phyloP scores from a whole-genome alignment of 23 tunicate species.

The Pegea sp. region DNA sequence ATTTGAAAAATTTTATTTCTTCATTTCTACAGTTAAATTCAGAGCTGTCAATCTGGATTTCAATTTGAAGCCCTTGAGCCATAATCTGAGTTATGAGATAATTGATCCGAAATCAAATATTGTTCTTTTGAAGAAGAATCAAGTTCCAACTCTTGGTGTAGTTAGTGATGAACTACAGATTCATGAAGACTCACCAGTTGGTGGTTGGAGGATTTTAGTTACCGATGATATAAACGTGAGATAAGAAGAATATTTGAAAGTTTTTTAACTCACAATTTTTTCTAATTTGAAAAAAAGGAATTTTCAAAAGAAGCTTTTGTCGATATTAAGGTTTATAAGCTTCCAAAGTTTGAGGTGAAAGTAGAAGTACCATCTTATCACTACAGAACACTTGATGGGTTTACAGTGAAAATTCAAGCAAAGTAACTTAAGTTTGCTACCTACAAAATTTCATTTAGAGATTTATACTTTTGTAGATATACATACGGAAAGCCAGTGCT shows the following conservation, averaged over 20 bases:
- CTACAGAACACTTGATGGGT: slow-evolving; percentile 14
- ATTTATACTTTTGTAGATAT: too few species aligned
- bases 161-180: slow-evolving; percentile 55
- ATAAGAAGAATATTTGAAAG: too few species aligned
- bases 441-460: too few species aligned
- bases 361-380: slow-evolving; percentile 18
- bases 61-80: slow-evolving; percentile 30
- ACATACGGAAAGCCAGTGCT: slow-evolving; percentile 1
- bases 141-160: slow-evolving; percentile 27
- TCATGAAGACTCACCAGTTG: slow-evolving; percentile 20
- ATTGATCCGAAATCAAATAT: slow-evolving; percentile 54
- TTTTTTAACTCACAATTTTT: too few species aligned
- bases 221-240: neutral
- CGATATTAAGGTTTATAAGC: slow-evolving; percentile 37
- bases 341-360: slow-evolving; percentile 74
- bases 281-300: slow-evolving; percentile 9
- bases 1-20: neutral
- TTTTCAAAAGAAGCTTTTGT: slow-evolving; percentile 17
- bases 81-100: slow-evolving; percentile 35
- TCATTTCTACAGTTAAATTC: slow-evolving; percentile 41
- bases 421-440: slow-evolving; percentile 23
- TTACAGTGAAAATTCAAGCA: slow-evolving; percentile 15
- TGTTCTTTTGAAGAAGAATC: slow-evolving; percentile 30
- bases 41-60: slow-evolving; percentile 44
- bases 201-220: slow-evolving; percentile 25